These are phyloP conservation scores for Smutsia temminckii DNA, from an alignment of 2,797 vertebrate species.

Conservation along the genomic window DNA sequence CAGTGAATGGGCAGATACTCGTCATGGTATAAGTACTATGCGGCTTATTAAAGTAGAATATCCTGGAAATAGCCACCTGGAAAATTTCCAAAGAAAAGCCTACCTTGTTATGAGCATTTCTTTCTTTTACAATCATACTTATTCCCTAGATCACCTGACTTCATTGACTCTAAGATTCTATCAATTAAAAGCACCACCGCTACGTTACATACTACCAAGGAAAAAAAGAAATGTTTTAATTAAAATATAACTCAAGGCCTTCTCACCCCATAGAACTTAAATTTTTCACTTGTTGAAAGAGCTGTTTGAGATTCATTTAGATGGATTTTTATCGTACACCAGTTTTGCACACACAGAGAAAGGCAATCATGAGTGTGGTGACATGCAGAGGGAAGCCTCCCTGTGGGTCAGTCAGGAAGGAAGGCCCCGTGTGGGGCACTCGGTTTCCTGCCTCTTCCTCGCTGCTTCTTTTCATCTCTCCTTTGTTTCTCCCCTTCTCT, in stretches of 20 bases:
- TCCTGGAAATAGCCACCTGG: conserved; percentile 19
- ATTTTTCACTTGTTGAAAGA: not conserved
- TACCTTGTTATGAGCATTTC: not conserved
- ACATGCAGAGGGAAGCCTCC: not conserved
- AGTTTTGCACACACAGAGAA: not conserved
- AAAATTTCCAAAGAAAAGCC: conserved; percentile 38
- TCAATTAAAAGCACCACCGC: not conserved
- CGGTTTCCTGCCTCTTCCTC: not conserved
- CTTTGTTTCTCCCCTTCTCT: not conserved
- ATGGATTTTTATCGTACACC: not conserved
- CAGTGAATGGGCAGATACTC: conserved; percentile 5
- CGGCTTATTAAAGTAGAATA: not conserved
- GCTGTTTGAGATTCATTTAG: not conserved
- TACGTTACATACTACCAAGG: not conserved
- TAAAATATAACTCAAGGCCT: not conserved
- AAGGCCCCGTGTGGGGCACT: not conserved
- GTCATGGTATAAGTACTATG: not conserved
- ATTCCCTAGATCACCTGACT: not conserved
- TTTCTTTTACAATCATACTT: not conserved
- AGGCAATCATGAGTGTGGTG: not conserved
- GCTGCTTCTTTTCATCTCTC: not conserved
- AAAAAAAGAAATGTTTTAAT: not conserved
- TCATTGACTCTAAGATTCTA: not conserved
- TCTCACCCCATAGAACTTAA: not conserved
- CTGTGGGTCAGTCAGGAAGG: not conserved